Evolutionary conservation across 2,797 vertebrate species (phyloP), one percentile per base, ranked within the genome.

Genomic region (Odontamblyopus lacepedii): DNA sequence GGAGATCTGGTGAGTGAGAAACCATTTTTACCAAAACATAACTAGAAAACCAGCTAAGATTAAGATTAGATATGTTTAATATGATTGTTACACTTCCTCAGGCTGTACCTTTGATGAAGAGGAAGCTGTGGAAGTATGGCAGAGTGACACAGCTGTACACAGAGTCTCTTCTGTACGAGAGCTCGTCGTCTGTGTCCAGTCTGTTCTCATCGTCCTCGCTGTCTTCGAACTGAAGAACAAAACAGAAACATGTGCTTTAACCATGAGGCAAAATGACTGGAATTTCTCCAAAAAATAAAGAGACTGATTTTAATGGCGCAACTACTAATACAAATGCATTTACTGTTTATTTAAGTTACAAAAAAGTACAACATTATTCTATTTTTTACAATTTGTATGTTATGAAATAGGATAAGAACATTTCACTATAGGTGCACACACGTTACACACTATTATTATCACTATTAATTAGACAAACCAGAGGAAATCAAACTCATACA

Each of bases 101-200:
- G 35, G 51, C 44, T 7, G 1, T 89, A 98, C 98, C 97, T 96
- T 97, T 99, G 94, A 98, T 98, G 88, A 92, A 92, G 64, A 99
- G 93, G 88, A 98, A 99, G 79, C 97, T 98, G 93, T 99, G 97
- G 90, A 99, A 99, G 84, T 99, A 99, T 0, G 98, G 97, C 51
- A 97, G 92, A 0, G 95, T 96, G 87, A 99, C 97, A n/a, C 96
- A 98, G 88, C 97, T 98, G 75, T 99, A 99, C 68, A 99, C 96
- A 0, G 97, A 98, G 91, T 99, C 97, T 4, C 97, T 89, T 0
- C 97, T 93, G 74, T 95, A 98, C 0, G 96, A 96, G 11, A 96
- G 92, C 72, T 99, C 97, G 2, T 97, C 97, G 0, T 99, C 97
- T 0, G 96, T 97, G 81, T 99, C 98, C 44, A 98, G 96, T 77